Evolutionary conservation across 2,888 invertebrate species (phyloP), one percentile per base, ranked within the genome.

Genomic region (Tenthredo amoena): DNA sequence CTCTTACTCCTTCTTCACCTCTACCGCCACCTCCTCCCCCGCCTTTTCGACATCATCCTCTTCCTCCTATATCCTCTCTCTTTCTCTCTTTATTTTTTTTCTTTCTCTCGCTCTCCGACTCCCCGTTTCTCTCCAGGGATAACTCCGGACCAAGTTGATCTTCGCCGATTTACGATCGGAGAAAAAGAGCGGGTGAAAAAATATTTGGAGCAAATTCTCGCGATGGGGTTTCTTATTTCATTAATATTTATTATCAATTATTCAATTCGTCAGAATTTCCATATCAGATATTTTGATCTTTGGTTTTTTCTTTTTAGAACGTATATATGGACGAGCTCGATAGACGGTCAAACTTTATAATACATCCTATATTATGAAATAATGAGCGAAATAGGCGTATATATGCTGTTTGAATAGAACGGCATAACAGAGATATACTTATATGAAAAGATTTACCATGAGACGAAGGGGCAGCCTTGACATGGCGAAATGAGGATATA

Each of bases 81-180:
- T 55, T 58, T 74, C 58, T 72, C 74, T 81, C 74, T 74, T 40
- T 85, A n/a, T 43, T 34, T 40, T 82, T 76, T 74, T 58, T 79
- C 47, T 65, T 62, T 40, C 15, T 77, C 77, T 79, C 79, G 58
- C 74, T 84, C 83, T 85, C 86, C 86, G 86, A 84, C 86, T 85
- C 85, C 58, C 87, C 83, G 15, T 12, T 43, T 34, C 58, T 81
- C 50, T 50, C 62, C 87, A 6, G 43, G 74, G 40, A 74, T 74
- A 74, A 74, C 21, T 43, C 21, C 43, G 74, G 9, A 10, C 74
- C 21, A 5, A 43, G 43, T n/a, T 74, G 26, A 68, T 68, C 43
- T 74, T 74, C 43, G 74, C 74, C 74, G 74, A 74, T 74, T 74
- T 74, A 43, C 21, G 74, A 74, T 40, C 40, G 26, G 74, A 21